Evolutionary conservation across 2,797 vertebrate species (phyloP).

Genomic region (Sarcoramphus papa): DNA sequence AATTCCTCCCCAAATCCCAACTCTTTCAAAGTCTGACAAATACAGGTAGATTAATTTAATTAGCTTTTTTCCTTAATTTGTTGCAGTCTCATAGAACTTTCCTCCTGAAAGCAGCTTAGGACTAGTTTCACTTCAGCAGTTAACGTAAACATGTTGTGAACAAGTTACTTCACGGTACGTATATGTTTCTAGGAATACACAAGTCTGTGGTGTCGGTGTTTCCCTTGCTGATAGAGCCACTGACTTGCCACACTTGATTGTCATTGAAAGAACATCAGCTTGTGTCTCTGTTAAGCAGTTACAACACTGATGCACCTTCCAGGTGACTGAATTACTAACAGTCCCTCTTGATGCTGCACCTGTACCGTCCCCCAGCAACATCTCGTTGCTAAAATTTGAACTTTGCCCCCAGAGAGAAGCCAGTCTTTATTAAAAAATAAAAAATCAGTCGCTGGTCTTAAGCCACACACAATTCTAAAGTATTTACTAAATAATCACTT

Average conservation of each 20-base stretch:
- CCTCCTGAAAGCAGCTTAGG: not conserved
- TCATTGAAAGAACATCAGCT: not conserved
- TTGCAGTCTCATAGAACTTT: not conserved
- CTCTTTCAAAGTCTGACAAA: not conserved
- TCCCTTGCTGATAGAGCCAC: not conserved
- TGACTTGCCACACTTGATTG: not conserved
- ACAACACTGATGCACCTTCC: not conserved
- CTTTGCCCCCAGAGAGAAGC: not conserved
- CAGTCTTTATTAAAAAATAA: not conserved
- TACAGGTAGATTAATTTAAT: not conserved
- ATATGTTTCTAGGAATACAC: not conserved
- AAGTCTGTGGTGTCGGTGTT: not conserved
- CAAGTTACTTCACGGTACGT: not conserved
- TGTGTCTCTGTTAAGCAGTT: not conserved
- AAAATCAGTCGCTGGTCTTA: not conserved
- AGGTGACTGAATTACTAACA: not conserved
- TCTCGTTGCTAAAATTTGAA: not conserved
- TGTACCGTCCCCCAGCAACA: not conserved
- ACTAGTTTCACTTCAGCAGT: not conserved
- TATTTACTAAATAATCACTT: not conserved
- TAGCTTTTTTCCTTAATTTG: not conserved
- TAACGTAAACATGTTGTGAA: not conserved
- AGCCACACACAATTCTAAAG: not conserved
- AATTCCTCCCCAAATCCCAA: not conserved
- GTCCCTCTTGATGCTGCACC: not conserved